A percentile compares a stretch with the other conserved stretches of the same genome.
These are phyloP conservation scores for Stictocephala bisonia DNA, from an alignment of 2,888 invertebrate genomes.

Conservation along the genomic window DNA sequence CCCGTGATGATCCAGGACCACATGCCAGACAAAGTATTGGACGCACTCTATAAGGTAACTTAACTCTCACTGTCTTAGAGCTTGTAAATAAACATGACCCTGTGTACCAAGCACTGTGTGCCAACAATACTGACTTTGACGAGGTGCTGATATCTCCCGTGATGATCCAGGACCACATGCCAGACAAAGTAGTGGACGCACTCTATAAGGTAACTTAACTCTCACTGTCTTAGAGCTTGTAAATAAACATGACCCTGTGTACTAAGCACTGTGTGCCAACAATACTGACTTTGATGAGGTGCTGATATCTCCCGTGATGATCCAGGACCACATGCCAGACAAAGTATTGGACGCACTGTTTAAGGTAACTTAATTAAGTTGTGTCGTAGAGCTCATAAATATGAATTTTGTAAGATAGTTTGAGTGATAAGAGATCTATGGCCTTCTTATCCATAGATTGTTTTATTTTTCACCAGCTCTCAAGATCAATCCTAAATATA, in stretches of 20 bases:
- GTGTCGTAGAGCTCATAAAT: no score
- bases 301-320: conserved; percentile 88
- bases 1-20: conserved; percentile 93
- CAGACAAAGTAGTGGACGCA: conserved; percentile 84
- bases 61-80: no score
- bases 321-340: conserved; percentile 93
- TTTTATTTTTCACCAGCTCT: no score
- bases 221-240: no score
- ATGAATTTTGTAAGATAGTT: no score
- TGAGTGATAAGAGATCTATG: no score
- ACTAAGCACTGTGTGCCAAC: conserved; percentile 88
- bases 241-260: conserved; percentile 82
- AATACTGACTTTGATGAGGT: conserved; percentile 88
- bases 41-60: conserved; percentile 86
- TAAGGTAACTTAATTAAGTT: no score
- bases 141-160: conserved; percentile 90
- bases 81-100: conserved; percentile 79
- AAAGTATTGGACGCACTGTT: conserved; percentile 83
- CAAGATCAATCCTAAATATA: no score
- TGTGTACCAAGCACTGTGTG: conserved; percentile 89
- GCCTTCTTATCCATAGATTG: no score
- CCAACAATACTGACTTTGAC: conserved; percentile 84
- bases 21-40: conserved; percentile 88
- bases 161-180: conserved; percentile 93
- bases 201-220: conserved; percentile 79